These are phyloP conservation scores for Myathropa florea DNA, from an alignment of 2,888 invertebrate species.

Conservation along the genomic window DNA sequence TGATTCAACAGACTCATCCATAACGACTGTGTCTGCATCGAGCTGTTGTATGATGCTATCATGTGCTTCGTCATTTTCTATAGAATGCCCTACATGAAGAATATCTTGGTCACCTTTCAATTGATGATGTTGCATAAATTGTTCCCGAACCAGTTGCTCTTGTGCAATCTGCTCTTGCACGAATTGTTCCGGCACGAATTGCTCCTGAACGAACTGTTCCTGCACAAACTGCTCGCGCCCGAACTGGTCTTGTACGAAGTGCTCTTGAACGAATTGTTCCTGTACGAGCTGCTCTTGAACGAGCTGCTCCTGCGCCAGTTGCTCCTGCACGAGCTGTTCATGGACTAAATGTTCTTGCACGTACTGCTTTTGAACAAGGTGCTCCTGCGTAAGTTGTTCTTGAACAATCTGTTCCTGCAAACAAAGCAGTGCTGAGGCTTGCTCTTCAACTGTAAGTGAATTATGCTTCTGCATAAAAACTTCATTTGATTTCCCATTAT, in stretches of 20 bases:
- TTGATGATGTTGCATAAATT: slow-evolving; percentile 1
- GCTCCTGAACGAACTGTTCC: slow-evolving; percentile 18
- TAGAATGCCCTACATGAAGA: slow-evolving; percentile 24
- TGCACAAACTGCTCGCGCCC: slow-evolving; percentile 30
- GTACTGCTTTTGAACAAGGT: slow-evolving; percentile 23
- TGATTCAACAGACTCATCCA: neutral
- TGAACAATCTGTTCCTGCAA: slow-evolving; percentile 52
- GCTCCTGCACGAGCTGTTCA: slow-evolving; percentile 37
- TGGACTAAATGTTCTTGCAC: slow-evolving; percentile 19
- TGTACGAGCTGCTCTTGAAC: slow-evolving; percentile 45
- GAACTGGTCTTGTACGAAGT: slow-evolving; percentile 19
- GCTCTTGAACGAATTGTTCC: slow-evolving; percentile 38
- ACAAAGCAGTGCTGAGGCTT: slow-evolving; percentile 51
- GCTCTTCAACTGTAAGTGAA: slow-evolving; percentile 36
- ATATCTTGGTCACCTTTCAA: neutral
- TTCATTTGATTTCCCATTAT: slow-evolving; percentile 2
- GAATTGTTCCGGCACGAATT: neutral
- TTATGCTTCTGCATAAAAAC: slow-evolving; percentile 29
- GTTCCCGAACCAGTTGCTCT: neutral
- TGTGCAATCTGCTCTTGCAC: neutral
- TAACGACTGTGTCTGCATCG: neutral
- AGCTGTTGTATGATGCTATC: slow-evolving; percentile 22
- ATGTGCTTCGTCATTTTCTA: slow-evolving; percentile 40
- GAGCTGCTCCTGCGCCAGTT: slow-evolving; percentile 41
- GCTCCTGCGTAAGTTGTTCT: slow-evolving; percentile 43